Base-by-base conservation (phyloP, 2,888 invertebrate genomes). In the Congeria kusceri region DNA sequence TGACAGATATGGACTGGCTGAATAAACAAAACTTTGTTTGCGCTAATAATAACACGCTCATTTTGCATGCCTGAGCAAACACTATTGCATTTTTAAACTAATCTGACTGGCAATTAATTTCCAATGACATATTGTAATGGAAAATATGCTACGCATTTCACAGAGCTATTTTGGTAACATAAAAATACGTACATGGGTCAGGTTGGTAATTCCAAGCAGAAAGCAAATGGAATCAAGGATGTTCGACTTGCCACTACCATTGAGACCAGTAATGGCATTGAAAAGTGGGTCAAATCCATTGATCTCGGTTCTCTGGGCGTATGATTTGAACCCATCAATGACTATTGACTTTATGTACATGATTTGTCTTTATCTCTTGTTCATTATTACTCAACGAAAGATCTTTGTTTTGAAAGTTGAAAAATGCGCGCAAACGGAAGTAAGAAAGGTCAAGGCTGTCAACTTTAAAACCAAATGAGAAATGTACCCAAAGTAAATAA, bases 141-240 rank as follows among this genome's bases (percentile, higher is more conserved):
- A n/a, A n/a, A n/a, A n/a, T n/a, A n/a, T n/a, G n/a, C n/a, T n/a
- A n/a, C n/a, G n/a, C n/a, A n/a, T n/a, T n/a, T n/a, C n/a, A n/a
- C n/a, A n/a, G n/a, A n/a, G n/a, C n/a, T n/a, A n/a, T n/a, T n/a
- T n/a, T n/a, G n/a, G n/a, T n/a, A n/a, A n/a, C n/a, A 39, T 5
- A 11, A 39, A 13, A 32, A 23, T 56, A 69, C 95, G 95, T 95
- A 98, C 98, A 94, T 98, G 97, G 1, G 96, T 95, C 83, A 99
- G 95, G 94, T 98, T 98, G 23, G 97, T 96, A 67, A 99, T 98
- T 68, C 99, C 99, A 29, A 99, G 94, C 9, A 99, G 96, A 93
- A 99, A 99, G 93, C 99, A 99, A 93, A 99, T 99, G 0, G 98
- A 96, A 94, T 99, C 99, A 76, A 99, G 95, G 92, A 99, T 97